Evolutionary conservation across 1,140 invertebrate genomes (phyloP).

Genomic region (Macrobrachium rosenbergii): DNA sequence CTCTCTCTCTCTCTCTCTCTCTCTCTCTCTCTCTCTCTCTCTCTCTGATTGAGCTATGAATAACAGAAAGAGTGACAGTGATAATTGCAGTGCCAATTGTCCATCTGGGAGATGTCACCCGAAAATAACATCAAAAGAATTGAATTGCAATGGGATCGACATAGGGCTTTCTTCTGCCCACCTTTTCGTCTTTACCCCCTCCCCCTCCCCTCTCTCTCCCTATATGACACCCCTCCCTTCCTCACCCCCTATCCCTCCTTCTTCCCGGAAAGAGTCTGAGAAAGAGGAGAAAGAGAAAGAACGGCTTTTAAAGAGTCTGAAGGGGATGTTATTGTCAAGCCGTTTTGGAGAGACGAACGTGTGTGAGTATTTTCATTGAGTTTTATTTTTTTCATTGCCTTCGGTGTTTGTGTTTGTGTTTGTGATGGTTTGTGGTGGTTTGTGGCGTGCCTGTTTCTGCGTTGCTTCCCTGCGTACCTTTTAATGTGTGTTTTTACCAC

Average conservation of each 20-base stretch:
- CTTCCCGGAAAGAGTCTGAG: neutral
- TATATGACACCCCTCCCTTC: neutral
- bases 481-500: too few species aligned
- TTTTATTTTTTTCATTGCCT: too few species aligned
- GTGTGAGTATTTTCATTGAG: too few species aligned
- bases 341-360: neutral
- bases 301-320: too few species aligned
- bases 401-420: too few species aligned
- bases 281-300: too few species aligned
- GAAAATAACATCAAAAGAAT: slow-evolving; percentile 49
- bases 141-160: slow-evolving; percentile 25
- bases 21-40: slow-evolving; percentile 30
- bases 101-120: neutral
- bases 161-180: neutral
- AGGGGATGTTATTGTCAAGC: neutral
- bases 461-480: too few species aligned
- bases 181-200: neutral
- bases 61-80: neutral
- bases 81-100: slow-evolving; percentile 44
- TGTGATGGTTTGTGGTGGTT: too few species aligned
- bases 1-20: slow-evolving; percentile 30
- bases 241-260: neutral
- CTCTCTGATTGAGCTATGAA: neutral
- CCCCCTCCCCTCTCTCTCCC: neutral
- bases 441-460: too few species aligned